phyloP scores from a whole-genome alignment of 2,888 invertebrate species.

The Dicycla oo region DNA sequence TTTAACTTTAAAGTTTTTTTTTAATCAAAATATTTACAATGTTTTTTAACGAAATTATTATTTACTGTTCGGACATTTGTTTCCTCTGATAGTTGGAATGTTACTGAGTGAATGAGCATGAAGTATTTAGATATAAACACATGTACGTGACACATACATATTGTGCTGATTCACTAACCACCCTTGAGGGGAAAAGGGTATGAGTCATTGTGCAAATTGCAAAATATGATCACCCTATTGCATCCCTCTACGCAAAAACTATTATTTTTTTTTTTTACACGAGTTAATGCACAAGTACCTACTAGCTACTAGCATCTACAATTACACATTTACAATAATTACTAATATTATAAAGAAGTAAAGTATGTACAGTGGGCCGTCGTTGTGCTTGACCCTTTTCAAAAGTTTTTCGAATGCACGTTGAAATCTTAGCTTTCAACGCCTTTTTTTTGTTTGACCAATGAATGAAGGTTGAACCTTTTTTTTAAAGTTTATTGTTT shows the following conservation, averaged over 20 bases:
- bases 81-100: background rate
- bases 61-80: background rate
- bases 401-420: too few species aligned
- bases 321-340: background rate
- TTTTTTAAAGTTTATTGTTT: too few species aligned
- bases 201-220: slow-evolving; percentile 36
- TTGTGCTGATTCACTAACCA: slow-evolving; percentile 44
- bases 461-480: too few species aligned
- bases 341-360: background rate
- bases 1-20: too few species aligned
- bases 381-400: too few species aligned
- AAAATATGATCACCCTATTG: slow-evolving; percentile 21
- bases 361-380: background rate
- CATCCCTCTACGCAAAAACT: background rate
- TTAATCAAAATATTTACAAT: too few species aligned
- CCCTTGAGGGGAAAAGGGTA: slow-evolving; percentile 14
- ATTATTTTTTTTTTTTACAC: background rate
- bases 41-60: background rate
- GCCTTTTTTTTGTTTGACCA: too few species aligned
- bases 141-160: slow-evolving; percentile 34
- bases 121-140: slow-evolving; percentile 35
- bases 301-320: too few species aligned
- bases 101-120: slow-evolving; percentile 12
- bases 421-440: too few species aligned
- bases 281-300: background rate